Base-by-base conservation (phyloP, 2,888 invertebrate genomes). In the Cantharis flavilabris region DNA sequence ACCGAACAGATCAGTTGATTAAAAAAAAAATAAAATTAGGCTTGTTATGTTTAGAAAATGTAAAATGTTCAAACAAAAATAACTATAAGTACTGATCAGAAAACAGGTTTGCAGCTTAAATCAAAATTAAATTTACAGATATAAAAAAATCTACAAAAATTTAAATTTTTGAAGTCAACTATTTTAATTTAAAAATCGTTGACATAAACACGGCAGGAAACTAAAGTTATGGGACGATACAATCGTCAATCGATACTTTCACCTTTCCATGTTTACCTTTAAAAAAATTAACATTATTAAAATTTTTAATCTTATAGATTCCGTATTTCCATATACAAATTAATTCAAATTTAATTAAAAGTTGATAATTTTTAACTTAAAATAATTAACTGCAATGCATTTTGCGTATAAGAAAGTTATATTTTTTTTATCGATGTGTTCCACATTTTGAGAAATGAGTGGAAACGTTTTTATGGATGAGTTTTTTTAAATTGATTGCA, bases 401-500 rank as follows among this genome's bases (percentile, higher is more conserved):
- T 49, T 49, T 49, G 5, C n/a, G 7, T n/a, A 7, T 49, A 49
- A 49, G 49, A 49, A 49, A 49, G 49, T 49, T n/a, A 7, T 7
- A 2, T 13, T 33, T n/a, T 49, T 49, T 49, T n/a, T 62, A 26
- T 71, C 18, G 16, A 16, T 71, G 63, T 71, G 64, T 23, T 71
- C 64, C 10, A 63, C 16, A 69, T 69, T 26, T 69, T 69, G 13
- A 11, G n/a, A 71, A 71, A 49, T 2, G 49, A 49, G 7, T n/a
- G 13, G 49, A 49, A 33, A 49, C n/a, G n/a, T 49, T n/a, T n/a
- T 49, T 11, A 49, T n/a, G 4, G 13, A 49, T 49, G n/a, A n/a
- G 1, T 49, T 13, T n/a, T n/a, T 49, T 49, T 28, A 69, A 49
- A 71, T 69, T 71, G 73, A 71, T 69, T 69, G 62, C 69, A 67